Percentiles rank a stretch among this genome's conserved stretches.
Evolutionary conservation across 2,888 invertebrate genomes (phyloP).

Genomic region (Tethea ocularis): DNA sequence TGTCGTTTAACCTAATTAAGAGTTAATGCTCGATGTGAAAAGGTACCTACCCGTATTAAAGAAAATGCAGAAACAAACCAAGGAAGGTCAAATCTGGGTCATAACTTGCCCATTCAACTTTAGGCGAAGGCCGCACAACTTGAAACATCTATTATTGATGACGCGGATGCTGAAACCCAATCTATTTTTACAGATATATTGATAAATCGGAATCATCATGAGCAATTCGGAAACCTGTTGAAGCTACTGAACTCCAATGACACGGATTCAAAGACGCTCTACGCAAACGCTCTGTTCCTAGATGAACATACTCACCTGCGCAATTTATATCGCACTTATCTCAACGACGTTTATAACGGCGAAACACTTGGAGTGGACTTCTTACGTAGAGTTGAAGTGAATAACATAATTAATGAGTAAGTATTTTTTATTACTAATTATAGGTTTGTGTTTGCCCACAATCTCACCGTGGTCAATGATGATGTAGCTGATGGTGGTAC

Average conservation of each 20-base stretch:
- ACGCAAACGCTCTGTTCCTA: neutral
- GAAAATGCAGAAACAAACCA: too few species aligned
- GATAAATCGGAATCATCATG: slow-evolving; percentile 1
- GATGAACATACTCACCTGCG: neutral
- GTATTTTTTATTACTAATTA: neutral
- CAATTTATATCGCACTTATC: neutral
- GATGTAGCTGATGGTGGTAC: too few species aligned
- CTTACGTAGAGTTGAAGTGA: neutral
- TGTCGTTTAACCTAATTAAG: neutral
- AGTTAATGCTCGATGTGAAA: neutral
- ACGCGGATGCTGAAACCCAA: neutral
- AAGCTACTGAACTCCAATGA: neutral
- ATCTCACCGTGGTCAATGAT: too few species aligned
- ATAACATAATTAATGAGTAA: neutral
- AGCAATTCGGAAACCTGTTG: neutral
- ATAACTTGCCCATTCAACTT: too few species aligned
- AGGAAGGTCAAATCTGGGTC: too few species aligned
- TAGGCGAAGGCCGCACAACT: too few species aligned
- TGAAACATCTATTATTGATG: too few species aligned
- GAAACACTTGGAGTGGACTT: slow-evolving; percentile 1
- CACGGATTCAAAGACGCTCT: neutral
- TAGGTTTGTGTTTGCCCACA: too few species aligned
- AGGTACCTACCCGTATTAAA: too few species aligned
- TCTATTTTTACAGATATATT: slow-evolving; percentile 1
- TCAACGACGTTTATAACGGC: neutral